These are phyloP conservation scores for Paraplagusia blochii DNA, from an alignment of 2,113 vertebrate species.

Conservation along the genomic window DNA sequence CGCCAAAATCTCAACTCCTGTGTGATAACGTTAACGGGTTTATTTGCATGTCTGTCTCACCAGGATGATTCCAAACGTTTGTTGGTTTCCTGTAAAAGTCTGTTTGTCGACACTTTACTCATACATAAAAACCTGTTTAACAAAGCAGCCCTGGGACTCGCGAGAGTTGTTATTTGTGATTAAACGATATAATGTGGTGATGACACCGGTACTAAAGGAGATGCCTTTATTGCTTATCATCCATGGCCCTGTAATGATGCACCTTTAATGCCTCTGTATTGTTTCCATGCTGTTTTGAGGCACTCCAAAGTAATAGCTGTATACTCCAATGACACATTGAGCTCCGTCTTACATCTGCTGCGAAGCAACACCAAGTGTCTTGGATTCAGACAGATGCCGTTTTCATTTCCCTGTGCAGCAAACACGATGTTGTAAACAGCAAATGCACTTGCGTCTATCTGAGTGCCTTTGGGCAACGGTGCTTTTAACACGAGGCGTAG, in stretches of 20 bases:
- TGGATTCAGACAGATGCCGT: not conserved
- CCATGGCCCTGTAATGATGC: constrained; percentile 7
- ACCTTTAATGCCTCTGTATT: constrained; percentile 8
- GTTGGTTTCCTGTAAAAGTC: constrained; percentile 22
- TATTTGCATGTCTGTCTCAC: constrained; percentile 31
- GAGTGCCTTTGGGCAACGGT: not conserved
- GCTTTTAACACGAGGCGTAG: not conserved
- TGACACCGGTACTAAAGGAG: constrained; percentile 4
- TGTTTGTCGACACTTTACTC: constrained; percentile 36
- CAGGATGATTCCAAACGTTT: constrained; percentile 49
- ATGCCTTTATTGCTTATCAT: constrained; percentile 7
- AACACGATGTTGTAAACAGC: not conserved
- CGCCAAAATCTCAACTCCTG: constrained; percentile 29
- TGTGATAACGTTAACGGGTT: constrained; percentile 42
- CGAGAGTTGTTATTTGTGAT: constrained; percentile 32
- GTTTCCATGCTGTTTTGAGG: not conserved
- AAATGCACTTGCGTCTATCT: not conserved
- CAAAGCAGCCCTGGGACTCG: constrained; percentile 6
- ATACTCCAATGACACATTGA: constrained; percentile 7
- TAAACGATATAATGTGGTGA: constrained; percentile 22
- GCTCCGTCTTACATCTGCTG: not conserved
- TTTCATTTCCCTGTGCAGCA: not conserved
- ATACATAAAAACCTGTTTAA: constrained; percentile 18
- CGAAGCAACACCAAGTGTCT: not conserved
- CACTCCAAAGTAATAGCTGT: constrained; percentile 2